These are phyloP conservation scores for Ceyx melanurus DNA, from an alignment of 2,113 vertebrate genomes.

Conservation along the genomic window DNA sequence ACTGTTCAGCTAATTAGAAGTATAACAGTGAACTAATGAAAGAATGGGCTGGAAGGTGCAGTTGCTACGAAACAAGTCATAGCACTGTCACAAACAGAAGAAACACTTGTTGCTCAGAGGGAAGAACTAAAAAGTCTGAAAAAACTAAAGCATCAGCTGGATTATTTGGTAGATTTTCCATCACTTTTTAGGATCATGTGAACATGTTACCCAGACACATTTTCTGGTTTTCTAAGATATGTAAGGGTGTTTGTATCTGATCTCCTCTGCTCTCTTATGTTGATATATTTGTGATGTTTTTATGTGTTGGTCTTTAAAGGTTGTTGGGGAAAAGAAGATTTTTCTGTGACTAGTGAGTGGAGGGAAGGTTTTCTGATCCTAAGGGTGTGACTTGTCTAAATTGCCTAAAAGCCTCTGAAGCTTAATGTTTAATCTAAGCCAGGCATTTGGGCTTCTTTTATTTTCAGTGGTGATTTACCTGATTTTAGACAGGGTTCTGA, in stretches of 20 bases:
- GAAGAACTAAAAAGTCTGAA: not conserved
- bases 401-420: not conserved
- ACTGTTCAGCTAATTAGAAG: not conserved
- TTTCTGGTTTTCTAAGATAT: not conserved
- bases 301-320: not conserved
- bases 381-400: not conserved
- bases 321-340: not conserved
- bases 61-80: not conserved
- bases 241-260: not conserved
- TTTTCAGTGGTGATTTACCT: not conserved
- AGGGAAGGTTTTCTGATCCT: not conserved
- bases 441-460: not conserved
- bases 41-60: not conserved
- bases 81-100: not conserved
- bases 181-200: not conserved
- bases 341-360: not conserved
- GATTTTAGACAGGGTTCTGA: not conserved
- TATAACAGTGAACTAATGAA: not conserved
- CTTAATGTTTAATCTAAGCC: not conserved
- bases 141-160: not conserved
- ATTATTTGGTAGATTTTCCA: not conserved
- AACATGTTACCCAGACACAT: not conserved
- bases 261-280: not conserved
- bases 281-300: not conserved
- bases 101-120: not conserved